Conservation (phyloP, 1,140 invertebrate species). For the Neotoxoptera formosana region DNA sequence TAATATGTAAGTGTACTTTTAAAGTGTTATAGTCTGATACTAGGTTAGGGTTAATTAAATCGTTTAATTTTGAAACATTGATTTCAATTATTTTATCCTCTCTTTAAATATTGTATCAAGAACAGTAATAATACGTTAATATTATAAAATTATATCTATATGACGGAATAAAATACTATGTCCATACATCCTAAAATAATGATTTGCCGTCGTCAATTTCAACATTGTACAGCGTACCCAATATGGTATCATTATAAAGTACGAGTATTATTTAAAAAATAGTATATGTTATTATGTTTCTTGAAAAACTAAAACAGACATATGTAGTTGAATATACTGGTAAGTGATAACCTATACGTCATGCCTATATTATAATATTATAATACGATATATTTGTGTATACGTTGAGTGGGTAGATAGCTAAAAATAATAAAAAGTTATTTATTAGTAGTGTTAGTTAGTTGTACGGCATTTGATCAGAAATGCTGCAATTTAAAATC, state of each 20-base stretch:
- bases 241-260: not conserved
- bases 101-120: not conserved
- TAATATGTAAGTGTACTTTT: not conserved
- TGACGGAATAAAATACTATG: not conserved
- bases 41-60: no score
- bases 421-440: not conserved
- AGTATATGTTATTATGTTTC: not conserved
- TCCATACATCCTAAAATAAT: not conserved
- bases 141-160: not conserved
- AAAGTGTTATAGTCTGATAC: not conserved
- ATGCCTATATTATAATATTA: not conserved
- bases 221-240: not conserved
- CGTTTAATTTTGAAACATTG: not conserved
- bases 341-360: no score
- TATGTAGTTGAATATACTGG: not conserved
- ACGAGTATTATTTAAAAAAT: not conserved
- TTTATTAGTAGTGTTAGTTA: no score
- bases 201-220: not conserved
- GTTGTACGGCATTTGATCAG: not conserved
- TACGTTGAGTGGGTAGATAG: not conserved
- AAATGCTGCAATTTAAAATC: not conserved
- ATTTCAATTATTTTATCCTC: not conserved
- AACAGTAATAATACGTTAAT: not conserved
- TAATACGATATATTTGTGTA: not conserved
- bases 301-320: not conserved